Conservation (phyloP, 2,113 vertebrate species). For the Lepisosteus osseus region DNA sequence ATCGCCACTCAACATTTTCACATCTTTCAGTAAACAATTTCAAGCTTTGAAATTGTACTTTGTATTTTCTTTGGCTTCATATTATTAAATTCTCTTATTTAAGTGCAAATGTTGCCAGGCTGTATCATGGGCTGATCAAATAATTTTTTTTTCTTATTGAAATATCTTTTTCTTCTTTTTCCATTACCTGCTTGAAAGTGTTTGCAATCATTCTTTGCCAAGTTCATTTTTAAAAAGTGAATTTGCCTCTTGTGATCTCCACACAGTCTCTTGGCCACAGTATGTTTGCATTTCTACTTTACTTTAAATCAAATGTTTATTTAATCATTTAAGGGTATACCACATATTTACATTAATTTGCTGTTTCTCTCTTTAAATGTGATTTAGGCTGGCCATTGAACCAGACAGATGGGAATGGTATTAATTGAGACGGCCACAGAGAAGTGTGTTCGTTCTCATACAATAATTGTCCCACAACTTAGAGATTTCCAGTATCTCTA, state of each 20-base stretch:
- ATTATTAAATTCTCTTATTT: background rate
- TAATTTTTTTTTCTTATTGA: background rate
- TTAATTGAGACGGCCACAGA: too few species aligned
- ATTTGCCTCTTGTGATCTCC: too few species aligned
- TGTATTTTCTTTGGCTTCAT: conserved; percentile 19
- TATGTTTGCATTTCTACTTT: background rate
- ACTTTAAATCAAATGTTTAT: too few species aligned
- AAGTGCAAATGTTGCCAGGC: conserved; percentile 8
- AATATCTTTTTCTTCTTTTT: conserved; percentile 15
- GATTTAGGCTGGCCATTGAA: too few species aligned
- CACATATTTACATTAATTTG: too few species aligned
- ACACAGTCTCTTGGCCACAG: too few species aligned
- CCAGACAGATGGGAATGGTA: too few species aligned
- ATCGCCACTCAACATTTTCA: conserved; percentile 18
- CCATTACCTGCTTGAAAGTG: conserved; percentile 25
- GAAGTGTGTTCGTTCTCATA: too few species aligned
- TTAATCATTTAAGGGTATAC: too few species aligned
- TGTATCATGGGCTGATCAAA: conserved; percentile 10
- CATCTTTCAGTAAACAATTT: conserved; percentile 17
- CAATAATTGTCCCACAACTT: too few species aligned
- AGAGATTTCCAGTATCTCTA: too few species aligned
- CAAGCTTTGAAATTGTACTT: conserved; percentile 20
- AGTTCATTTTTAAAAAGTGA: background rate
- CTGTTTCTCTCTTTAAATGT: too few species aligned
- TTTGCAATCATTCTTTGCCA: conserved; percentile 18